A percentile compares a stretch with the other conserved stretches of the same genome.
Evolutionary conservation across 2,113 vertebrate genomes (phyloP).

Genomic region (Pongo abelii): DNA sequence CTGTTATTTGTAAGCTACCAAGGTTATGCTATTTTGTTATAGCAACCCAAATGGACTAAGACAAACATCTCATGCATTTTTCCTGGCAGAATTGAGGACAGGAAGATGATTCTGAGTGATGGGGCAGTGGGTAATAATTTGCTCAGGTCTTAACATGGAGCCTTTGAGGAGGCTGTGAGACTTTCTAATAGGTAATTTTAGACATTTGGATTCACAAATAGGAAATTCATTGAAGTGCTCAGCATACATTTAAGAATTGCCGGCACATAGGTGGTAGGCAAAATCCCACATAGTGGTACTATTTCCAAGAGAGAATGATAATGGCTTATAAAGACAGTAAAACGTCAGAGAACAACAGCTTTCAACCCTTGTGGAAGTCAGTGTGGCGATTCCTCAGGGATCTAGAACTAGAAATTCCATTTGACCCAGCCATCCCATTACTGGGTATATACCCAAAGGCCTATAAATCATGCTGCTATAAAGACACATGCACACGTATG

Average conservation of each 20-base stretch:
- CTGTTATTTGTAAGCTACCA: background rate
- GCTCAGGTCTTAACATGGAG: accelerated
- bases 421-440: too few species aligned
- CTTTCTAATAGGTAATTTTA: background rate
- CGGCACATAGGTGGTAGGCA: accelerated
- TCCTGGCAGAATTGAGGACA: background rate
- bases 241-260: background rate
- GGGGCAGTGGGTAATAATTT: accelerated
- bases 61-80: background rate
- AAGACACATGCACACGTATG: too few species aligned
- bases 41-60: background rate
- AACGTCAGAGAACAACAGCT: background rate
- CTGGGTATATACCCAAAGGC: too few species aligned
- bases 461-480: too few species aligned
- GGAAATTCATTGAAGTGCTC: background rate
- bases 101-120: background rate
- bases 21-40: background rate
- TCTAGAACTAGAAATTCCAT: too few species aligned
- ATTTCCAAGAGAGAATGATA: background rate
- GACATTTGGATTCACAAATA: background rate
- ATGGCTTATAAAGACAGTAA: background rate
- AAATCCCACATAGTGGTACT: background rate
- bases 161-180: background rate
- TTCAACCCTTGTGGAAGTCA: background rate
- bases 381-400: too few species aligned